Evolutionary conservation across 53 echinoderm and acorn worm genomes (phyloP), one percentile per base, ranked within the genome.

Genomic region (Apostichopus leukothele): DNA sequence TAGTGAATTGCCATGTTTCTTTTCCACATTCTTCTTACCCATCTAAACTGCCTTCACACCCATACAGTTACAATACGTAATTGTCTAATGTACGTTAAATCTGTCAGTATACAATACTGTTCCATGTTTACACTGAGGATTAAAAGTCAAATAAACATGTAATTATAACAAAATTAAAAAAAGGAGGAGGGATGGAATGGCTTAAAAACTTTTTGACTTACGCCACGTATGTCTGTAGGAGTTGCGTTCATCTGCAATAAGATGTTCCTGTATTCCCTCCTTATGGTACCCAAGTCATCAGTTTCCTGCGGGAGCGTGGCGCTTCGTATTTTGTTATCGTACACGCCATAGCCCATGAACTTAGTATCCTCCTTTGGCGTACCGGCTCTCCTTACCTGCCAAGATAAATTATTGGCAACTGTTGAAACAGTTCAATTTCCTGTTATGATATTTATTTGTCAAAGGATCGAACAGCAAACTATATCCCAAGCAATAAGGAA

Each of bases 311-410:
- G 90, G n/a, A 98, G 78, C 74, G 92, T 98, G 9, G 67, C 67
- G 0, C 95, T 94, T 85, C 94, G 91, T 11, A 94, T 93, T 73
- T 91, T 67, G 83, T 98, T 94, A 76, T 98, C 93, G 57, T 92
- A 95, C 57, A 98, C 91, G 16, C 98, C 98, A 53, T 98, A 95
- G 74, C 98, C 98, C 90, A 98, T 90, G 89, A 98, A 98, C 90
- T 98, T 98, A 18, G 98, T 92, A 18, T 95, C 84, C 54, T 98
- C 93, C 79, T 93, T 95, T 1, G 98, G 98, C 3, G 98, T 95
- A 73, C 91, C 94, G 67, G 91, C 93, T 68, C 93, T 88, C 0
- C 98, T 89, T 18, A 98, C 95, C 92, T 92, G 16, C 50, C 9
- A 21, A 39, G 25, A 19, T 21, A 76, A 8, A 52, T 6, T 2